These are phyloP conservation scores for Hafferia zeledoni DNA, from an alignment of 2,797 vertebrate species.

Conservation along the genomic window DNA sequence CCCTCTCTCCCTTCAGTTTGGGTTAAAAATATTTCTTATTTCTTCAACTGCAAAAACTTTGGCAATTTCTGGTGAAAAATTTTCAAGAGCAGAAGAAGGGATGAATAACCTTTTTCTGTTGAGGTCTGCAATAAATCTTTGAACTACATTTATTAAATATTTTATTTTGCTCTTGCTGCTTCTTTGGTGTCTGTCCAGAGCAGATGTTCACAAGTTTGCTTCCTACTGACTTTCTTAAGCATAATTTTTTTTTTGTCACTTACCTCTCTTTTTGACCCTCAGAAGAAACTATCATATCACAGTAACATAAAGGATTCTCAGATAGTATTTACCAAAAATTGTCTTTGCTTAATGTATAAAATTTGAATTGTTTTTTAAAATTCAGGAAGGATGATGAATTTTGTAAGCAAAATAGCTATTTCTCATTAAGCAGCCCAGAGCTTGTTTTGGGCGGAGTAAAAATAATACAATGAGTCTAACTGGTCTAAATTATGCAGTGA, in stretches of 20 bases:
- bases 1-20: neutral
- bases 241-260: neutral
- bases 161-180: neutral
- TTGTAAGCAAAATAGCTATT: neutral
- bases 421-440: neutral
- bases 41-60: neutral
- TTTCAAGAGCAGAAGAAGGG: neutral
- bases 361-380: neutral
- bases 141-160: neutral
- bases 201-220: neutral
- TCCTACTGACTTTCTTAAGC: neutral
- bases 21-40: neutral
- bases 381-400: neutral
- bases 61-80: neutral
- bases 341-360: neutral
- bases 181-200: neutral
- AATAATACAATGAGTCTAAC: neutral
- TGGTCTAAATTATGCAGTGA: neutral
- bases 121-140: neutral
- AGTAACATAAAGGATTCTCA: neutral
- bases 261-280: neutral
- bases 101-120: neutral
- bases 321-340: neutral
- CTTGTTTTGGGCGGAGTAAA: neutral
- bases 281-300: neutral